Evolutionary conservation across 1,140 invertebrate species (phyloP), one percentile per base, ranked within the genome.

Genomic region (Plectrocnemia conspersa): DNA sequence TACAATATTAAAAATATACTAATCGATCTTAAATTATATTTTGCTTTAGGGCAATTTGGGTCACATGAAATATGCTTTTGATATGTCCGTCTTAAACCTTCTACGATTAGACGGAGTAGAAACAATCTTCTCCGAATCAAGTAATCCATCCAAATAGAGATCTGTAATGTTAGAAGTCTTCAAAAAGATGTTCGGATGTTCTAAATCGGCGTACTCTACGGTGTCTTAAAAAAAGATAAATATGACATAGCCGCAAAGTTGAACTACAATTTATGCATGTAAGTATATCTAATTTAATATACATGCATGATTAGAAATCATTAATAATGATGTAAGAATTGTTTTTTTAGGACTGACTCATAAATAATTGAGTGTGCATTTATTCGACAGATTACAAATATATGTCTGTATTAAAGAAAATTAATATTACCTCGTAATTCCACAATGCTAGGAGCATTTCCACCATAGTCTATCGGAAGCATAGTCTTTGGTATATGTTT

Each of bases 281-380:
- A n/a, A n/a, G n/a, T 29, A 27, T 49, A 47, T 3, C 3, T 29
- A 42, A n/a, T 19, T 32, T 42, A 19, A 10, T 42, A 21, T 21
- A 19, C n/a, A n/a, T n/a, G n/a, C n/a, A n/a, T n/a, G n/a, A n/a
- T n/a, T n/a, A n/a, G n/a, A n/a, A n/a, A 29, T 6, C 2, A 32
- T 18, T 47, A 18, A 6, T 25, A 25, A n/a, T n/a, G n/a, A 24
- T 23, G 19, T 22, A 42, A 42, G 27, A 23, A 46, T 64, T 56
- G n/a, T n/a, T n/a, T 63, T 77, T 72, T 45, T 68, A 86, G 79
- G 76, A 85, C 58, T 64, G 91, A 15, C 73, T 93, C 47, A 79
- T 82, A 47, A 79, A 85, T 47, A 81, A 93, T 64, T 88, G 83
- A 5, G 82, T 96, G 15, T 76, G 94, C 25, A 72, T 95, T 2